These are phyloP conservation scores for Mythimna vitellina DNA, from an alignment of 2,888 invertebrate species.

Conservation along the genomic window DNA sequence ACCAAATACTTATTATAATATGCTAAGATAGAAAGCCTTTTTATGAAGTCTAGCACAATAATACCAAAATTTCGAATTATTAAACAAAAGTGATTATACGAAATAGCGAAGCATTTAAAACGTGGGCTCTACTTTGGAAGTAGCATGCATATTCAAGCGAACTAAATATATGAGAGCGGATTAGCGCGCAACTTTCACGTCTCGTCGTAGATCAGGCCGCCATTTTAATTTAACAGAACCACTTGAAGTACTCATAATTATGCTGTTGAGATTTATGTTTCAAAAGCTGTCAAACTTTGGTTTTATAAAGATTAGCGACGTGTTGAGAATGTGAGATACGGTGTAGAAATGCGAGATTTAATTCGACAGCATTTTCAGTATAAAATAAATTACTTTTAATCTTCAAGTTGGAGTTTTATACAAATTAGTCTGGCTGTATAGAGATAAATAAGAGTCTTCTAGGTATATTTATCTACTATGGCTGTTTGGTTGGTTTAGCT, in stretches of 20 bases:
- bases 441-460: not conserved
- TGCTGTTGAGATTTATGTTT: conserved; percentile 12
- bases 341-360: not conserved
- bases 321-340: not conserved
- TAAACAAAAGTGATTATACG: conserved; percentile 20
- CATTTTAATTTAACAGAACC: conserved; percentile 34
- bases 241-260: conserved; percentile 13
- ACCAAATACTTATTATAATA: not conserved
- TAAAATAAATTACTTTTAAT: conserved; percentile 1
- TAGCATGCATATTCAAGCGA: conserved; percentile 53
- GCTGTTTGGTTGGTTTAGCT: conserved; percentile 26
- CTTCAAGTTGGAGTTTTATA: not conserved
- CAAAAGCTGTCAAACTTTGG: conserved; percentile 5
- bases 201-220: conserved; percentile 20
- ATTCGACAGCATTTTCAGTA: not conserved
- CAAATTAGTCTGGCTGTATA: not conserved
- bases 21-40: not conserved
- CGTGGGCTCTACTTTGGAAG: conserved; percentile 26
- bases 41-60: not conserved
- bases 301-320: conserved; percentile 15
- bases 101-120: conserved; percentile 34
- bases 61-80: not conserved
- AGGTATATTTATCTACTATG: conserved; percentile 4
- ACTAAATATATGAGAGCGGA: conserved; percentile 35
- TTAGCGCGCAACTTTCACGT: conserved; percentile 45